Evolutionary conservation across 2,888 invertebrate species (phyloP), one percentile per base, ranked within the genome.

Genomic region (Hesperia comma): DNA sequence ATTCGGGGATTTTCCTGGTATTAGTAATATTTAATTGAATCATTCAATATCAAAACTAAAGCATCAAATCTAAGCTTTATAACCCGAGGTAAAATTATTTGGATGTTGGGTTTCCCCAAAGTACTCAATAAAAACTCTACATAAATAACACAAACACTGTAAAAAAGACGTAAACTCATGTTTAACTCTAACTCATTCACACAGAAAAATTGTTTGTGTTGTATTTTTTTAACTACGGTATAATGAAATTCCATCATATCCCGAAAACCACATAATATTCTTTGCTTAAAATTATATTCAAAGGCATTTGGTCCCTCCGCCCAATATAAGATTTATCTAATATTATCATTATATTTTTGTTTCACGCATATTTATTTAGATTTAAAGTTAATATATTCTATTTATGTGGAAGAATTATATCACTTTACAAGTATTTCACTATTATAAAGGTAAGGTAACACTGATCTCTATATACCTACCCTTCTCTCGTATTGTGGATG

Each of bases 291-390:
- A 15, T 40, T 43, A 58, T 43, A 3, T 37, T 37, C 46, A 63
- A 56, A 63, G 63, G 55, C 43, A 63, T 55, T 63, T 63, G 63
- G 63, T 63, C 63, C 63, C 63, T 37, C 56, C 33, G 55, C 63
- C 63, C 37, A 19, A 17, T 56, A 7, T 19, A 19, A 49, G 7
- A 14, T 51, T 51, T 14, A 51, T 26, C 26, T 51, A 51, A 17
- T 51, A 51, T 26, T 14, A 14, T 19, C 12, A 49, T 49, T 19
- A 17, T 10, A 19, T 19, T 26, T 51, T 21, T 51, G 14, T 12
- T 10, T 14, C 8, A 21, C 51, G 1, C 6, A 14, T 8, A 15
- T 15, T 7, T 17, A 15, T 46, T 0, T 43, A 46, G 6, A 46
- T 0, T 2, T 17, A 17, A 2, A n/a, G 15, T 17, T 46, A 4